Conservation (phyloP, 2,888 invertebrate genomes). For the Vannuccia rotundouncinata region DNA sequence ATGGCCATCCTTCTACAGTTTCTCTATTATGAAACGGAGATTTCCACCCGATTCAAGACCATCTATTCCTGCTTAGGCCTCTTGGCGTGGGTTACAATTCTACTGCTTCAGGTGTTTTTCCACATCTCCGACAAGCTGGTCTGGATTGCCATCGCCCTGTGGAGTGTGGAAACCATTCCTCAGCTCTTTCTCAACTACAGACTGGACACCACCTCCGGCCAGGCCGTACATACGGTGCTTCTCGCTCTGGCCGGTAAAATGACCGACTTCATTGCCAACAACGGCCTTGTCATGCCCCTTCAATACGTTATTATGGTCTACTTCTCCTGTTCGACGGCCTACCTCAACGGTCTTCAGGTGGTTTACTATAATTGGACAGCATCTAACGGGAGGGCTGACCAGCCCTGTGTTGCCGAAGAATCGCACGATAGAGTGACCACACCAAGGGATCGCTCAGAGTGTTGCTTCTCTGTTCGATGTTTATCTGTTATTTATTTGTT, state of each 20-base stretch:
- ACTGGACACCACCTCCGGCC: constrained; percentile 42
- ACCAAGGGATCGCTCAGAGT: too few species aligned
- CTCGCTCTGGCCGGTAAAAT: constrained; percentile 44
- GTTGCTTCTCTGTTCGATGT: too few species aligned
- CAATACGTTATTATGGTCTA: constrained; percentile 44
- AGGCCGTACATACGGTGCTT: constrained; percentile 42
- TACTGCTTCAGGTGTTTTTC: constrained; percentile 39
- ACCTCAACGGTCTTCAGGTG: constrained; percentile 43
- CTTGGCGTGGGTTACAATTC: constrained; percentile 41
- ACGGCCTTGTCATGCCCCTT: constrained; percentile 42
- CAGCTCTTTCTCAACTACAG: constrained; percentile 44
- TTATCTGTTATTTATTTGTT: too few species aligned
- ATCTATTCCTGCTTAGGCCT: constrained; percentile 41
- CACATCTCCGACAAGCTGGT: constrained; percentile 41
- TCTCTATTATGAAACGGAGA: constrained; percentile 39
- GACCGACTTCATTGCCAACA: constrained; percentile 43
- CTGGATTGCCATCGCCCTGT: constrained; percentile 43
- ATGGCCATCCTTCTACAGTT: constrained; percentile 43
- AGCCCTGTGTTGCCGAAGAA: too few species aligned
- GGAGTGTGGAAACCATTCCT: constrained; percentile 44
- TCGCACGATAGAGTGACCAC: too few species aligned
- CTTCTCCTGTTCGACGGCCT: constrained; percentile 44
- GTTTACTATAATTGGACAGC: too few species aligned
- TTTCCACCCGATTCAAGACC: constrained; percentile 38
- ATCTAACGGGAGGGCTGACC: too few species aligned